Base-by-base conservation (phyloP, 2,113 vertebrate genomes). In the Bettongia penicillata region DNA sequence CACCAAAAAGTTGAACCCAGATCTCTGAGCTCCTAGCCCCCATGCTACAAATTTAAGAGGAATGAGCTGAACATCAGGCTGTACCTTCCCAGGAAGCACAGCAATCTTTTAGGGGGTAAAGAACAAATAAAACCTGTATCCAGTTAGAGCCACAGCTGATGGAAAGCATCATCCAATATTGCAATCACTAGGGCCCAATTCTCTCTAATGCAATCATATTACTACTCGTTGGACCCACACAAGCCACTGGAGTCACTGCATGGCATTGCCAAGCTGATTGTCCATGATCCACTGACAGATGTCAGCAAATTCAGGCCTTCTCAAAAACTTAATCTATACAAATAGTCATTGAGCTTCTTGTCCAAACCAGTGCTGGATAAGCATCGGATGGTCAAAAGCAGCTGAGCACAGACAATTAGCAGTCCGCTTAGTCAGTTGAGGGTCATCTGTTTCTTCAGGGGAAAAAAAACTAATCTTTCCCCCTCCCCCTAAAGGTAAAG, bases 381-480 rank as follows among this genome's bases (percentile, higher is more conserved):
- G 19, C 84, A 28, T 26, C 77, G 49, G 19, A 68, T 43, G 68
- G 19, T n/a, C 37, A 84, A 84, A 84, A 84, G 68, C n/a, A 43
- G 7, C 6, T 1, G 3, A 43, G 68, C n/a, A 43, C 37, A 84
- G 2, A 43, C 7, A 43, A 84, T 84, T 43, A 84, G 0, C 10
- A 57, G 50, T 91, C 49, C 89, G 49, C n/a, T 1, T 53, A n/a
- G 91, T 51, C 93, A 10, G 28, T 52, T 3, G 0, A 23, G 24
- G 92, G 57, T 91, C n/a, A 84, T 84, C 68, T 84, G 19, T 43
- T 84, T 84, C 68, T 43, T 22, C 68, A 23, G n/a, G 37, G 37
- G 51, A 51, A 51, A 51, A 96, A 97, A 96, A 96, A 97, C 98
- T 97, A 98, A 98, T 98, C 95, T 95, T 93, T 91, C 96, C 97